Percentiles rank a stretch among this genome's conserved stretches.
phyloP scores from a whole-genome alignment of 2,113 vertebrate genomes.

The Nothocercus nigrocapillus region DNA sequence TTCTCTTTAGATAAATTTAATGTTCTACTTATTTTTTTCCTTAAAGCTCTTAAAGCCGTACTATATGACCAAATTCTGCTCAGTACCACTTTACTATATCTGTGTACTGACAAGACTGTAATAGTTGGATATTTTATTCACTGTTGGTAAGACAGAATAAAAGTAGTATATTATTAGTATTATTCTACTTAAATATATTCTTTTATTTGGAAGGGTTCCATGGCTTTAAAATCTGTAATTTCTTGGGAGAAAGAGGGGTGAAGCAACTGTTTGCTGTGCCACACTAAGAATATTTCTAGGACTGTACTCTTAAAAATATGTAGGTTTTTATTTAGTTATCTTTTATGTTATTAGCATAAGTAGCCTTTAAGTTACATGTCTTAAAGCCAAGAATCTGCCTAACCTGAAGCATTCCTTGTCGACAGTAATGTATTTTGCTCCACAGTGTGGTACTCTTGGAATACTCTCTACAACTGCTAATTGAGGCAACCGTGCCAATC shows the following conservation, averaged over 20 bases:
- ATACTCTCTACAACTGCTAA: not conserved
- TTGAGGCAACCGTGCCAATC: not conserved
- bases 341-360: not conserved
- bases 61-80: not conserved
- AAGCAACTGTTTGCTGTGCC: not conserved
- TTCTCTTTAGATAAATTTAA: conserved; percentile 40
- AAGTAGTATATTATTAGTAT: not conserved
- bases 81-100: not conserved
- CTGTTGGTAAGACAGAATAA: not conserved
- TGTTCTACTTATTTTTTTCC: conserved; percentile 23
- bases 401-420: not conserved
- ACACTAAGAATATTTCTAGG: not conserved
- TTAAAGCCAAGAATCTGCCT: not conserved
- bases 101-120: not conserved
- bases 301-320: not conserved
- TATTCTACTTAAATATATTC: not conserved
- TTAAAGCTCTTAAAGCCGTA: not conserved
- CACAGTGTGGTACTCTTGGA: not conserved
- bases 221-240: not conserved
- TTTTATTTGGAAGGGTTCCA: not conserved
- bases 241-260: not conserved
- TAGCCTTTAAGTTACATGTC: not conserved
- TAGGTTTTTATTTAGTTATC: not conserved
- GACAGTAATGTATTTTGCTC: not conserved
- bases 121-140: not conserved